Conservation (phyloP, 2,113 vertebrate species). For the Mesitornis unicolor region DNA sequence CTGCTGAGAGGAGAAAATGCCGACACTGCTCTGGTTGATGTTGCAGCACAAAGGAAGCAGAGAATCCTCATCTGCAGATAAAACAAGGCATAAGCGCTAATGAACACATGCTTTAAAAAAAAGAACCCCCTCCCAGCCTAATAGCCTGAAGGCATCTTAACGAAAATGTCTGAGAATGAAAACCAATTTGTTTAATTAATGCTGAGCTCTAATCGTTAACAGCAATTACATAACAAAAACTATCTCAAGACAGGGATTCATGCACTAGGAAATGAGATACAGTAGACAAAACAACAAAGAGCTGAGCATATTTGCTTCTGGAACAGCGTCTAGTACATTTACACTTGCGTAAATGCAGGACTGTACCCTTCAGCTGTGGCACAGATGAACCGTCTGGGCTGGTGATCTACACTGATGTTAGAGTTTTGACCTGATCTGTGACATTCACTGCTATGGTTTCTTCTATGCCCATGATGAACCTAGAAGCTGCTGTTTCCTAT, state of each 20-base stretch:
- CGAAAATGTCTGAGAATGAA: conserved; percentile 32
- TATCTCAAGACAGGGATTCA: conserved; percentile 1
- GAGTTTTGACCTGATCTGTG: background rate
- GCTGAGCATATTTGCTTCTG: background rate
- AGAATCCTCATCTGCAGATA: conserved; percentile 6
- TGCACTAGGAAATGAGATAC: background rate
- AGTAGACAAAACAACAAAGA: background rate
- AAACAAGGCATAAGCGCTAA: conserved; percentile 30
- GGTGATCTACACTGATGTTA: background rate
- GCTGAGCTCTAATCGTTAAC: background rate
- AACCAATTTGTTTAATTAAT: conserved; percentile 30
- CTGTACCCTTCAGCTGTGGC: background rate
- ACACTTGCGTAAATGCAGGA: background rate
- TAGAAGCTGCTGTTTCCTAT: background rate
- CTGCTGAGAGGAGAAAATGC: background rate
- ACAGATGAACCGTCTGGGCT: accelerated
- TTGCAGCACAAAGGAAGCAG: background rate
- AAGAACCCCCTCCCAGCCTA: background rate
- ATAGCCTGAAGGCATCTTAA: conserved; percentile 41
- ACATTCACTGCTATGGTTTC: background rate
- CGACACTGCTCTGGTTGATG: background rate
- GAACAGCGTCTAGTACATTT: background rate
- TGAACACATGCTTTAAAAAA: background rate
- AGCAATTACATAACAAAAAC: conserved; percentile 37
- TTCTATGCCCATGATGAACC: background rate